phyloP scores from a whole-genome alignment of 2,113 vertebrate genomes.

The Pterocles orientalis region DNA sequence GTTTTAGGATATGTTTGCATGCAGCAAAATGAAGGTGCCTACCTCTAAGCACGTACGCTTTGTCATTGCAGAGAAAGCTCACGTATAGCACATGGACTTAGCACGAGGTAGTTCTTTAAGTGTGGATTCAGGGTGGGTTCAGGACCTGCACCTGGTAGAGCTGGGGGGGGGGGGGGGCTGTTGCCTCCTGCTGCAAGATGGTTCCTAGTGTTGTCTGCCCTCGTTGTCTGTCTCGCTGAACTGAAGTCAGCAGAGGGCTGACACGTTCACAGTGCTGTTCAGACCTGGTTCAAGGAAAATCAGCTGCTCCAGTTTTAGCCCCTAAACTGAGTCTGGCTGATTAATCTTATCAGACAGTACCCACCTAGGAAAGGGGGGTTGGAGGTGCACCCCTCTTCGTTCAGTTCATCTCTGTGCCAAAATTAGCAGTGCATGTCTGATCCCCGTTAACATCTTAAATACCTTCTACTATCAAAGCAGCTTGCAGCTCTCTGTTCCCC shows the following conservation, averaged over 20 bases:
- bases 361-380: not conserved
- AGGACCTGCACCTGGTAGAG: rapidly evolving
- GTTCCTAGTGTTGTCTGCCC: too few relatives aligned
- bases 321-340: not conserved
- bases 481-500: rapidly evolving
- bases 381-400: not conserved
- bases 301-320: not conserved
- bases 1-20: not conserved
- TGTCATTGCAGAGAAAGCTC: not conserved
- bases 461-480: rapidly evolving
- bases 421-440: not conserved
- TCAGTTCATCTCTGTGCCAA: not conserved
- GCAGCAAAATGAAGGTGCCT: not conserved
- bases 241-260: not conserved
- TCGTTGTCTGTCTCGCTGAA: rapidly evolving
- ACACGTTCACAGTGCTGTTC: rapidly evolving
- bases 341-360: not conserved
- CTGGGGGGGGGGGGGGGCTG: not conserved
- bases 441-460: not conserved
- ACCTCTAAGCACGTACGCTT: rapidly evolving
- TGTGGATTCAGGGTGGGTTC: rapidly evolving
- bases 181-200: rapidly evolving
- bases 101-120: rapidly evolving
- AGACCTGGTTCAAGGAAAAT: not conserved
- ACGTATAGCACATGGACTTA: rapidly evolving